phyloP scores from a whole-genome alignment of 1,140 invertebrate species.

The Neodiprion fabricii region DNA sequence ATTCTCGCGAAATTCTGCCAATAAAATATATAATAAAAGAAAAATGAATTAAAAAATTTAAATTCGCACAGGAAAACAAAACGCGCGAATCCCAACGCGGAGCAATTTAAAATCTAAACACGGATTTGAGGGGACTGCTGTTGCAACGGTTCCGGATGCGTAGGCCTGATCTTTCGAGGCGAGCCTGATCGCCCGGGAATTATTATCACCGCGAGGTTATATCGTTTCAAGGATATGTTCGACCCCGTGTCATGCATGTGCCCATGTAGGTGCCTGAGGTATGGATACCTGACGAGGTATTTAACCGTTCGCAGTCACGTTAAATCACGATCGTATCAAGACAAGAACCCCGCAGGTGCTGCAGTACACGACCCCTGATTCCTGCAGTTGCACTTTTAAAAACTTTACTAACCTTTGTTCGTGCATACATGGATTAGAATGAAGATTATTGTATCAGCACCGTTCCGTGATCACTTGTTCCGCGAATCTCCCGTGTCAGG shows the following conservation, averaged over 20 bases:
- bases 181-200: conserved; percentile 15
- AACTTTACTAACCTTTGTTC: too few species aligned
- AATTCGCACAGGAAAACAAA: too few species aligned
- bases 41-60: too few species aligned
- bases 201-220: conserved; percentile 30
- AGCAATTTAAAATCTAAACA: conserved; percentile 45
- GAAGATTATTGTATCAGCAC: too few species aligned
- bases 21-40: too few species aligned
- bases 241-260: neutral
- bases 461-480: too few species aligned
- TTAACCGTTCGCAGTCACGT: conserved; percentile 41
- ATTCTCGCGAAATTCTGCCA: too few species aligned
- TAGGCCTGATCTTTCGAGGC: conserved; percentile 12
- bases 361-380: too few species aligned
- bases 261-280: neutral
- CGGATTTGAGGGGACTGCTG: conserved; percentile 11
- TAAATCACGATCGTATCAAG: conserved; percentile 34
- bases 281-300: conserved; percentile 41
- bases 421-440: too few species aligned
- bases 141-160: neutral
- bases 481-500: too few species aligned
- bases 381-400: too few species aligned
- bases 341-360: too few species aligned
- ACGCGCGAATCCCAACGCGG: neutral
- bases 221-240: conserved; percentile 30